Evolutionary conservation across 1,140 invertebrate genomes (phyloP), one percentile per base, ranked within the genome.

Genomic region (Marisa cornuarietis): DNA sequence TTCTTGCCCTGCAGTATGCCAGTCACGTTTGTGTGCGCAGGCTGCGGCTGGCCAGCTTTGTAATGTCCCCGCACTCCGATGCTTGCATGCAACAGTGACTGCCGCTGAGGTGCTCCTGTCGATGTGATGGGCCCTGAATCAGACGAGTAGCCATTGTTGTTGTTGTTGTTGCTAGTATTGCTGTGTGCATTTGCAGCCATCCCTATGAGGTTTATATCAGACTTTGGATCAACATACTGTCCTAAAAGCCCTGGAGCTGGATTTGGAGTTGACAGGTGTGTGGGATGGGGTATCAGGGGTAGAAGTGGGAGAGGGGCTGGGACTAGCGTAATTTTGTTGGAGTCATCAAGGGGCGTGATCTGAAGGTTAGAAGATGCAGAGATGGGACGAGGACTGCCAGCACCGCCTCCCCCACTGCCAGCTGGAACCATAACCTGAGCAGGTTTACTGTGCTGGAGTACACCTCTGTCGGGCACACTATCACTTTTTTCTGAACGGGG

Each of bases 1-100:
- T 79, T 83, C 73, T 84, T 84, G 24, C 78, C 54, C 8, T 81
- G 76, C 24, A 79, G 20, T 20, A 73, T 63, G 49, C 76, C 22
- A 22, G 65, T n/a, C 63, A 77, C 66, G 49, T 79, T 79, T 72
- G 80, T 81, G 76, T 81, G 80, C 52, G 80, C 80, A 11, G 80
- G 80, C 76, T 77, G 76, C 22, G 71, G 76, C 71, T 79, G 80
- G 31, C 73, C 72, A 51, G 49, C 63, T 63, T 58, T 81, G 72
- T 66, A 77, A 8, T 42, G 63, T 14, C 63, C 26, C 14, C 76
- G 76, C 76, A 77, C 76, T n/a, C 52, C 18, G 0, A 49, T 51
- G 8, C 69, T 52, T n/a, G 54, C 72, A 26, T 31, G 26, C 65
- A 77, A 63, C 18, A 66, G 18, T 0, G 65, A 26, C 31, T 42